Evolutionary conservation across 2,888 invertebrate genomes (phyloP).

Genomic region (Lochmaea capreae): DNA sequence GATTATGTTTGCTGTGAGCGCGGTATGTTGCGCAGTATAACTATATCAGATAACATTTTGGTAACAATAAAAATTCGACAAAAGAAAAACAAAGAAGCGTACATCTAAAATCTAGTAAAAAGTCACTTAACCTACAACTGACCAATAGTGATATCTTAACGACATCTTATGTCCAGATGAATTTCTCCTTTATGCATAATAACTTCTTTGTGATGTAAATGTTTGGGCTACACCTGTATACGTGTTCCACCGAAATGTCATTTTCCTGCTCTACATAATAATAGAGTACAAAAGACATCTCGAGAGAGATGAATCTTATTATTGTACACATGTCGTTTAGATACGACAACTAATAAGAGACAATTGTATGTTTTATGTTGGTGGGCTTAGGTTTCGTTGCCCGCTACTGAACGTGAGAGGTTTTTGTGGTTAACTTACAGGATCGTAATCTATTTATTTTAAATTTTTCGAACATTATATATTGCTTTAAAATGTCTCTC

Average conservation of each 20-base stretch:
- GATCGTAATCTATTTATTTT: background rate
- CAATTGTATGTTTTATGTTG: constrained; percentile 58
- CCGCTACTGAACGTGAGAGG: constrained; percentile 54
- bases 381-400: constrained; percentile 54
- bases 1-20: background rate
- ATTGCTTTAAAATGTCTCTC: too few relatives aligned
- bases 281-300: constrained; percentile 46
- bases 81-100: constrained; percentile 23
- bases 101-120: constrained; percentile 34
- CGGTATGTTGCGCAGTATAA: constrained; percentile 4
- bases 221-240: constrained; percentile 58
- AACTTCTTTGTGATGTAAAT: constrained; percentile 60
- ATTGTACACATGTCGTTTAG: constrained; percentile 58
- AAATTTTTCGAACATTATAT: too few relatives aligned
- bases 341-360: constrained; percentile 60
- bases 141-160: constrained; percentile 55
- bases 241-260: constrained; percentile 50
- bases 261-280: constrained; percentile 60
- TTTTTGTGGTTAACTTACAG: constrained; percentile 44
- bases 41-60: constrained; percentile 10
- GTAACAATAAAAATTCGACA: constrained; percentile 13
- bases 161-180: constrained; percentile 57
- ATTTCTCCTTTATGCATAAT: constrained; percentile 56
- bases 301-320: constrained; percentile 55
- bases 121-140: constrained; percentile 36